Percentiles rank a stretch among this genome's conserved stretches.
Evolutionary conservation across 2,797 vertebrate species (phyloP).

Genomic region (Pitangus sulphuratus): DNA sequence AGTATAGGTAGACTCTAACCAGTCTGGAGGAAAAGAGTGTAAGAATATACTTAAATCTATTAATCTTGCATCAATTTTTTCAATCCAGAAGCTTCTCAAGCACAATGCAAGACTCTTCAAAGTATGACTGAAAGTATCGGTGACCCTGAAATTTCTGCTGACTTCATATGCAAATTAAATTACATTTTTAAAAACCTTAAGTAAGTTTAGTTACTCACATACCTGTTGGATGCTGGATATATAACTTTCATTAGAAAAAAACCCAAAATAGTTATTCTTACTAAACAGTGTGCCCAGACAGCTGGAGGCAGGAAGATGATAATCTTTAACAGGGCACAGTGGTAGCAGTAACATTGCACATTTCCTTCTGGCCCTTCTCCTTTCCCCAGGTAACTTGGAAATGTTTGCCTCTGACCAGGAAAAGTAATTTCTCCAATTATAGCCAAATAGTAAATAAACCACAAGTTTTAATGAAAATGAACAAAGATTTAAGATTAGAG

Average conservation of each 20-base stretch:
- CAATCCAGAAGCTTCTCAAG: neutral
- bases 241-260: neutral
- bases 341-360: neutral
- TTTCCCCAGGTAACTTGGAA: neutral
- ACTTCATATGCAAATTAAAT: neutral
- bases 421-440: neutral
- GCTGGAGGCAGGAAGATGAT: neutral
- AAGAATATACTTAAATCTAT: neutral
- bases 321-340: neutral
- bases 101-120: neutral
- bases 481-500: neutral
- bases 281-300: neutral
- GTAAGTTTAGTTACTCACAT: neutral
- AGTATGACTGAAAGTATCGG: neutral
- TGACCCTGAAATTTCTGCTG: neutral
- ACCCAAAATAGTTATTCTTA: accelerated
- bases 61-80: neutral
- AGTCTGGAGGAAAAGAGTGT: neutral
- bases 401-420: neutral
- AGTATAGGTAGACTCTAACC: neutral
- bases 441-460: neutral
- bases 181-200: neutral
- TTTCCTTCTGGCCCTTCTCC: neutral
- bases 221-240: neutral
- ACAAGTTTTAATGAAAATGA: neutral